Percentiles rank a stretch among this genome's conserved stretches.
Evolutionary conservation across 53 echinoderm and acorn worm species (phyloP).

Genomic region (Luidia sarsii): DNA sequence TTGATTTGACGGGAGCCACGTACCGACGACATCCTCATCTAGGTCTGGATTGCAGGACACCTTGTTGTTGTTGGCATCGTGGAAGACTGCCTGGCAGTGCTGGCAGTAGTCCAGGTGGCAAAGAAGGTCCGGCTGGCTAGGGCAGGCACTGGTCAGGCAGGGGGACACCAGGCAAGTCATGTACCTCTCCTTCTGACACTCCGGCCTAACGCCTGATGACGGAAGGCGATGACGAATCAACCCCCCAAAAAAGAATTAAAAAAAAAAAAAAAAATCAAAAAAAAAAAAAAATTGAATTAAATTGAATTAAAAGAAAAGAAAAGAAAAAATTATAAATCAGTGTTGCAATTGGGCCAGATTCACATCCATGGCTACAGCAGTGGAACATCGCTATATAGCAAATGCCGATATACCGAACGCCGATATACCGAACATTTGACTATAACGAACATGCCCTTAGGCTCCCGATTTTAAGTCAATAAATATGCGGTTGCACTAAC

Average conservation of each 20-base stretch:
- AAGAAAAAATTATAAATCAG: too few relatives aligned
- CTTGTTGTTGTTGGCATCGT: conserved; percentile 24
- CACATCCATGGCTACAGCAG: too few relatives aligned
- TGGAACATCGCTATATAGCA: too few relatives aligned
- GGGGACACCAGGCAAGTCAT: conserved; percentile 19
- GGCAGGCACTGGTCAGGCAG: neutral
- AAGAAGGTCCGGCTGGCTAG: conserved; percentile 6
- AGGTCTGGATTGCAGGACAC: neutral
- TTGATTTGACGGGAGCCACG: neutral
- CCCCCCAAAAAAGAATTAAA: neutral
- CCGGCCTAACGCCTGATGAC: neutral
- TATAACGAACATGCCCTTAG: too few relatives aligned
- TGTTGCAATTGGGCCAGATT: too few relatives aligned
- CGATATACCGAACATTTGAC: too few relatives aligned
- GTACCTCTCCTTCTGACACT: too few relatives aligned
- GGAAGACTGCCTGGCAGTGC: conserved; percentile 39
- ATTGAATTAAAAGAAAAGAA: too few relatives aligned
- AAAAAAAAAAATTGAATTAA: too few relatives aligned
- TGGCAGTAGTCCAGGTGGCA: conserved; percentile 50
- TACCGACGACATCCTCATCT: neutral
- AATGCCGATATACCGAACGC: too few relatives aligned
- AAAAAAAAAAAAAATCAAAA: neutral
- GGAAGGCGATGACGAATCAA: conserved; percentile 17
- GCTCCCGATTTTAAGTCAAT: too few relatives aligned
- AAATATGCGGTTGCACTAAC: too few relatives aligned